Evolutionary conservation across 2,797 vertebrate genomes (phyloP).

Genomic region (Falco biarmicus): DNA sequence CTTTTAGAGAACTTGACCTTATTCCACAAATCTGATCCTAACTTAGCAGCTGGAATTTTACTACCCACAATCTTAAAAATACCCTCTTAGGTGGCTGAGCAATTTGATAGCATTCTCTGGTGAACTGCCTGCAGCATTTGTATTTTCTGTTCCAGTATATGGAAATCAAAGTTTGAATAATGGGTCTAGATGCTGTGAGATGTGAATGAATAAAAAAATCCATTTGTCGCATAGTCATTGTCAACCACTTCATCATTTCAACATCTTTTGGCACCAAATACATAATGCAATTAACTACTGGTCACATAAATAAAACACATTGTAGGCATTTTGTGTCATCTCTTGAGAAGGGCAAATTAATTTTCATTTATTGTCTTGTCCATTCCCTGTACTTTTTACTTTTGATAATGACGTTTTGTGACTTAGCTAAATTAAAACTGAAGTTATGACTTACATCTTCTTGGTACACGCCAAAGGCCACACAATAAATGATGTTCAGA

Average conservation of each 20-base stretch:
- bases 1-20: neutral
- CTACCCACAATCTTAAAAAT: neutral
- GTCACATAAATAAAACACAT: neutral
- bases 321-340: neutral
- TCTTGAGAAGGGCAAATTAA: neutral
- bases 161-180: neutral
- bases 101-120: neutral
- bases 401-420: neutral
- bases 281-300: neutral
- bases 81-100: neutral
- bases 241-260: neutral
- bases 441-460: neutral
- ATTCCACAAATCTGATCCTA: neutral
- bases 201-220: neutral
- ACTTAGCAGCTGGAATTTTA: neutral
- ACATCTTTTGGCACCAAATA: neutral
- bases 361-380: neutral
- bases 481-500: neutral
- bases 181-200: neutral
- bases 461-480: neutral
- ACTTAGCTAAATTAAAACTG: neutral
- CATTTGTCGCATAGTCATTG: neutral
- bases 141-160: neutral
- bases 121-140: neutral
- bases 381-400: neutral